These are phyloP conservation scores for Pseudanteris insignis DNA, from an alignment of 2,888 invertebrate species.

Conservation along the genomic window DNA sequence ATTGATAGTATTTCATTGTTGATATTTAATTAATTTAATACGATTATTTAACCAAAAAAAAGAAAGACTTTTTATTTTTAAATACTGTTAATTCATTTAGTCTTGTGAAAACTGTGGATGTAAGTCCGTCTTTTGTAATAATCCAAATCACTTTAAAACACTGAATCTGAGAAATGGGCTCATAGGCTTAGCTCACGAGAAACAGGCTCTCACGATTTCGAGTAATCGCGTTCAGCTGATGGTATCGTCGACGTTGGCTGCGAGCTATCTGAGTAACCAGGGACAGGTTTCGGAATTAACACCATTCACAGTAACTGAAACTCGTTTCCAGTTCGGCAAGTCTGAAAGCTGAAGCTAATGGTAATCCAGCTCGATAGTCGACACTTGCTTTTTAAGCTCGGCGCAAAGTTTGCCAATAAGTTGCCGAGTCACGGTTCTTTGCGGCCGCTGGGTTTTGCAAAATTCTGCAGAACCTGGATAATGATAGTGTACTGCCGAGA, in stretches of 20 bases:
- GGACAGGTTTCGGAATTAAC: slow-evolving; percentile 34
- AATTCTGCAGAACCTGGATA: too few species aligned
- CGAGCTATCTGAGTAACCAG: slow-evolving; percentile 30
- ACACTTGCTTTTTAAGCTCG: slow-evolving; percentile 33
- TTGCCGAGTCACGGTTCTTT: slow-evolving; percentile 7
- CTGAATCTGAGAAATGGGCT: slow-evolving; percentile 7
- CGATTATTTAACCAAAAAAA: too few species aligned
- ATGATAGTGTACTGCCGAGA: too few species aligned
- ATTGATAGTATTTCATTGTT: too few species aligned
- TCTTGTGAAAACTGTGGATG: too few species aligned
- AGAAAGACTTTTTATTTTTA: too few species aligned
- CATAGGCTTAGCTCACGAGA: slow-evolving; percentile 9
- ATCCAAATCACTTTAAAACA: slow-evolving; percentile 16
- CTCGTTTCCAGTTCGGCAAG: slow-evolving; percentile 26
- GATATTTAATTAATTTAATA: too few species aligned
- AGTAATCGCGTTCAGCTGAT: slow-evolving; percentile 17
- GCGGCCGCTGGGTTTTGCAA: too few species aligned
- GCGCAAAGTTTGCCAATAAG: slow-evolving; percentile 22
- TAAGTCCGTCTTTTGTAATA: slow-evolving; percentile 16
- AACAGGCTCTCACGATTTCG: slow-evolving; percentile 9
- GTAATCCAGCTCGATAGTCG: slow-evolving; percentile 30
- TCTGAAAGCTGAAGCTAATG: slow-evolving; percentile 16
- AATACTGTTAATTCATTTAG: too few species aligned
- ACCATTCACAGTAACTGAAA: slow-evolving; percentile 22
- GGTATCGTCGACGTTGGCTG: slow-evolving; percentile 11